phyloP scores from a whole-genome alignment of 2,113 vertebrate genomes.

The Callaeas wilsoni region DNA sequence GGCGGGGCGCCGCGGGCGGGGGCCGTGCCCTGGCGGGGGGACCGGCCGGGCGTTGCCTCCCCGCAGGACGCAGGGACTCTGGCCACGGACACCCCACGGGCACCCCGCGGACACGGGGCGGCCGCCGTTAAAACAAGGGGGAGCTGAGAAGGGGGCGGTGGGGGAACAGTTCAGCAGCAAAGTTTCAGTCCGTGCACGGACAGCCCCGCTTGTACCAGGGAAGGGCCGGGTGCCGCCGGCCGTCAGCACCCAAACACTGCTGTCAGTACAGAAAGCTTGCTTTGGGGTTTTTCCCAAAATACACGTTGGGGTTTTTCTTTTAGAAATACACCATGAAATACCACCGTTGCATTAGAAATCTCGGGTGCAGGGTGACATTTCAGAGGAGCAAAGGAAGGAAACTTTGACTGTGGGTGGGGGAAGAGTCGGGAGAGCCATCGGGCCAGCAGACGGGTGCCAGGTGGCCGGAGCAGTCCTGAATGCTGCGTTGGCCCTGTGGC shows the following conservation, averaged over 20 bases:
- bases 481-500: fast-evolving
- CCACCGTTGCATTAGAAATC: fast-evolving
- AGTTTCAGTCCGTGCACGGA: not conserved
- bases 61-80: not conserved
- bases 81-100: not conserved
- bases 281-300: not conserved
- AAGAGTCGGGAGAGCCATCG: fast-evolving
- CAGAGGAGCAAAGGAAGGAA: not conserved
- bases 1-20: not conserved
- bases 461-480: fast-evolving
- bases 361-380: not conserved
- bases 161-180: fast-evolving
- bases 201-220: fast-evolving
- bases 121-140: fast-evolving
- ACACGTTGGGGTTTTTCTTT: fast-evolving
- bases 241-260: fast-evolving
- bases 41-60: not conserved
- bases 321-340: not conserved
- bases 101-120: not conserved
- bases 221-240: fast-evolving
- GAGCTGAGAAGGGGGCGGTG: fast-evolving
- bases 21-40: not conserved
- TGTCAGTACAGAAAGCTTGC: not conserved
- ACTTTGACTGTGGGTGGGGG: fast-evolving
- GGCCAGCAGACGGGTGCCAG: fast-evolving